A percentile compares a stretch with the other conserved stretches of the same genome.
These are phyloP conservation scores for Hippocampus kuda DNA, from an alignment of 2,797 vertebrate species.

Conservation along the genomic window DNA sequence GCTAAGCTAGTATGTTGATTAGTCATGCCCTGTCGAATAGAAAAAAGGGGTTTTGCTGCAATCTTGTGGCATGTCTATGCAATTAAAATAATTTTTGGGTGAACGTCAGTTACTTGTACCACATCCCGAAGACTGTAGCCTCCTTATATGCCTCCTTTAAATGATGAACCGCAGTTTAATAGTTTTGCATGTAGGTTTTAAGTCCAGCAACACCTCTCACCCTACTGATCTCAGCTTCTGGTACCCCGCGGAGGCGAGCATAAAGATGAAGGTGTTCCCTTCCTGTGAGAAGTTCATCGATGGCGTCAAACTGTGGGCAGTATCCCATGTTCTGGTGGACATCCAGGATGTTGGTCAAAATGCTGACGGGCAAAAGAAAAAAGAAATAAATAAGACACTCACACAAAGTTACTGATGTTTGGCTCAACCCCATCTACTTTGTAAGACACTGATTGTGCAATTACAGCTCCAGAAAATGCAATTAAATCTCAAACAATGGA, in stretches of 20 bases:
- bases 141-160: neutral
- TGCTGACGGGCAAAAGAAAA: conserved; percentile 49
- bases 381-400: neutral
- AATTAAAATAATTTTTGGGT: too few species aligned
- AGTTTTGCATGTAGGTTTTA: neutral
- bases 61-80: too few species aligned
- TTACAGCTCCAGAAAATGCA: neutral
- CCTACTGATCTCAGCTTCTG: conserved; percentile 76
- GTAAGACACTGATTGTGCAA: neutral
- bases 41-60: too few species aligned
- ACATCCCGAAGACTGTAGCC: too few species aligned
- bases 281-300: conserved; percentile 87
- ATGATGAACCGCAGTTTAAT: neutral
- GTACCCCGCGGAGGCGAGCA: conserved; percentile 81
- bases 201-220: conserved; percentile 54
- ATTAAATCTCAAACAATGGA: neutral
- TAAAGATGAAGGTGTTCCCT: conserved; percentile 86
- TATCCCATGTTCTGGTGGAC: conserved; percentile 94
- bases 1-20: too few species aligned
- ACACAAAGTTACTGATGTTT: too few species aligned
- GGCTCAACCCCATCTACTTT: neutral
- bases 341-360: conserved; percentile 79
- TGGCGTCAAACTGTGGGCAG: conserved; percentile 91
- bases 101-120: too few species aligned
- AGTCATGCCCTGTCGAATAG: too few species aligned